Evolutionary conservation across 1,140 invertebrate species (phyloP), one percentile per base, ranked within the genome.

Genomic region (Lepidurus arcticus): DNA sequence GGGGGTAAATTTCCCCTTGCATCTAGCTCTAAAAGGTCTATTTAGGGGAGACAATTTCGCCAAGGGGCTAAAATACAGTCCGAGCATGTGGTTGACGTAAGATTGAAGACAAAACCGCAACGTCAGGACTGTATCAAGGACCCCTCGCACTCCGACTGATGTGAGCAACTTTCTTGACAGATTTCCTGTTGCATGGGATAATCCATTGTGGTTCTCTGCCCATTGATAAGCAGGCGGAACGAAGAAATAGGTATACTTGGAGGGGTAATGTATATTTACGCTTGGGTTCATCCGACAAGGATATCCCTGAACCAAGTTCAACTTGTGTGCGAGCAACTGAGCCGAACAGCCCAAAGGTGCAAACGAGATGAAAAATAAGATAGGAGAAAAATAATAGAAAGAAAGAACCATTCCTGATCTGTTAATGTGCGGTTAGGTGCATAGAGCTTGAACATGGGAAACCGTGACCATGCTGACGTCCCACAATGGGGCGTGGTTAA

Each of bases 401-500:
- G 21, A 21, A 65, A 21, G 21, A 47, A 47, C 45, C 16, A 47
- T 47, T 47, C 5, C 45, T 65, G 53, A 65, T 21, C 53, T 65
- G 53, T 21, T 65, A 65, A 65, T 65, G 53, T 65, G 53, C 21
- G 53, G 53, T 65, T 65, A 65, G 53, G 53, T 65, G 13, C 13
- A 65, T 21, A 7, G 13, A 21, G 53, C 13, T 10, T 65, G 53
- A 65, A 65, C 9, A 65, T 21, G 53, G 53, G 53, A 65, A 65
- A 65, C n/a, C 53, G 53, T 16, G 53, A 65, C 53, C 16, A 65
- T n/a, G 21, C 47, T 65, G 53, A 65, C 53, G 13, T 65, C 21
- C 16, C 53, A 65, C 53, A 65, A 65, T 65, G 53, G 53, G 53
- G 53, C 53, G 53, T 65, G 53, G 53, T 65, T 65, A 65, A 65